Percentiles rank a stretch among this genome's conserved stretches.
phyloP scores from a whole-genome alignment of 1,140 invertebrate genomes.

The Cataglyphis hispanica region DNA sequence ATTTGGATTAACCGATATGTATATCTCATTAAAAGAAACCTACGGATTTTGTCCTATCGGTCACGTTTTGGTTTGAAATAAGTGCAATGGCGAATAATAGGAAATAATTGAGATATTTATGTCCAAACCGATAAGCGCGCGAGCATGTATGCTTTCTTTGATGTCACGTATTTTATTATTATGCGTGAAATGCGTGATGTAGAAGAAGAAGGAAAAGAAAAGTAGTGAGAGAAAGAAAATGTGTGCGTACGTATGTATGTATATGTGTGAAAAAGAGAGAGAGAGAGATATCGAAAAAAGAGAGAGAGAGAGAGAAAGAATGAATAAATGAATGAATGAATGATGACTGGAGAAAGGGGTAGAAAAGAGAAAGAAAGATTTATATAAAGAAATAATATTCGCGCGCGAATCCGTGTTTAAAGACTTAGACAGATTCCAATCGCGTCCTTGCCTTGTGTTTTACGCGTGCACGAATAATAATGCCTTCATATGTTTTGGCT shows the following conservation, averaged over 20 bases:
- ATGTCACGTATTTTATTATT: conserved; percentile 46
- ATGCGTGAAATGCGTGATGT: conserved; percentile 33
- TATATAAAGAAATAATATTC: conserved; percentile 50
- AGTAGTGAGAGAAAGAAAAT: conserved; percentile 11
- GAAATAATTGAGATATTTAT: conserved; percentile 50
- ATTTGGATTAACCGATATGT: conserved; percentile 13
- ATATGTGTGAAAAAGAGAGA: not conserved
- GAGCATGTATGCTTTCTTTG: conserved; percentile 62
- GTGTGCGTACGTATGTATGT: too few relatives aligned
- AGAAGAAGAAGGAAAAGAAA: not conserved
- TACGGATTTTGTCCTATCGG: conserved; percentile 9
- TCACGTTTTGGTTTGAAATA: conserved; percentile 38
- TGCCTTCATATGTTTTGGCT: conserved; percentile 86
- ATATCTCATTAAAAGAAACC: not conserved
- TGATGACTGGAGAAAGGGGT: not conserved
- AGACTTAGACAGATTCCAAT: conserved; percentile 57
- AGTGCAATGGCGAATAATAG: conserved; percentile 41
- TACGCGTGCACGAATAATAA: conserved; percentile 73
- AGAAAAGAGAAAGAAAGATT: conserved; percentile 30
- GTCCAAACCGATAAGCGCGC: conserved; percentile 54
- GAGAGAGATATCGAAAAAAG: not conserved
- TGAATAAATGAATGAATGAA: not conserved
- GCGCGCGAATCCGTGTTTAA: conserved; percentile 48
- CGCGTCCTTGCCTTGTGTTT: conserved; percentile 69
- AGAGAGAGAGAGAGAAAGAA: conserved; percentile 8